Conservation (phyloP, 2,888 invertebrate species). For the Drosophila meridionalis region DNA sequence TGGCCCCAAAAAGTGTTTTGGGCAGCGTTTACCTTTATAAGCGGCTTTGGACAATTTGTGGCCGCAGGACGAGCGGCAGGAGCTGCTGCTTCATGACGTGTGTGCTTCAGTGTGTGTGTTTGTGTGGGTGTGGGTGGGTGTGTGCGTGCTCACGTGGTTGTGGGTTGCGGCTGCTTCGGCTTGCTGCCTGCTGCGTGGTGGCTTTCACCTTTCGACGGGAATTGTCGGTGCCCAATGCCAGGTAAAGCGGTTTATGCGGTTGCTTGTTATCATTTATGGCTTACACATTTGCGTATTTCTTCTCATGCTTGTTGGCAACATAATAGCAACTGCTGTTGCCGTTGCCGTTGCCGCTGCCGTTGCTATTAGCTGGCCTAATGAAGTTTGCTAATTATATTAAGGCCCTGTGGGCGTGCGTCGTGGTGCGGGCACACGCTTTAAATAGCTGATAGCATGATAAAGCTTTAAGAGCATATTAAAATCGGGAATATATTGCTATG, state of each 20-base stretch:
- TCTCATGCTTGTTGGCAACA: conserved; percentile 14
- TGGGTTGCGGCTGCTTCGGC: conserved; percentile 44
- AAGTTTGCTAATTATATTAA: conserved; percentile 66
- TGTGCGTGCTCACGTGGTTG: conserved; percentile 47
- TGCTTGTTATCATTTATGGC: conserved; percentile 78
- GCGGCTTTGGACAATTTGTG: conserved; percentile 77
- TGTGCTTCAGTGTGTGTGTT: conserved; percentile 15
- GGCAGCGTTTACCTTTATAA: conserved; percentile 77
- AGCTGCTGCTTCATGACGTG: neutral
- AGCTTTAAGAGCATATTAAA: conserved; percentile 6
- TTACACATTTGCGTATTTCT: conserved; percentile 69
- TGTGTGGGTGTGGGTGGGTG: conserved; percentile 28
- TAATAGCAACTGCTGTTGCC: conserved; percentile 3
- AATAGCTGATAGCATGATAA: neutral
- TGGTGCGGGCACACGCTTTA: neutral
- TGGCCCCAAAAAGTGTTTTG: conserved; percentile 69
- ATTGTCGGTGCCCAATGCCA: conserved; percentile 38
- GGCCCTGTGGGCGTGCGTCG: neutral
- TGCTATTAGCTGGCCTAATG: conserved; percentile 58
- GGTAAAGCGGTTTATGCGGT: conserved; percentile 66
- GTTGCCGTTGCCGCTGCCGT: conserved; percentile 15
- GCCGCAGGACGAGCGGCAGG: conserved; percentile 26
- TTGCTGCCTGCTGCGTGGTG: conserved; percentile 21
- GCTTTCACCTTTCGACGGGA: conserved; percentile 41
- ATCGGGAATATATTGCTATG: conserved; percentile 18